These are phyloP conservation scores for Phrynosoma platyrhinos DNA, from an alignment of 2,113 vertebrate genomes.

Conservation along the genomic window DNA sequence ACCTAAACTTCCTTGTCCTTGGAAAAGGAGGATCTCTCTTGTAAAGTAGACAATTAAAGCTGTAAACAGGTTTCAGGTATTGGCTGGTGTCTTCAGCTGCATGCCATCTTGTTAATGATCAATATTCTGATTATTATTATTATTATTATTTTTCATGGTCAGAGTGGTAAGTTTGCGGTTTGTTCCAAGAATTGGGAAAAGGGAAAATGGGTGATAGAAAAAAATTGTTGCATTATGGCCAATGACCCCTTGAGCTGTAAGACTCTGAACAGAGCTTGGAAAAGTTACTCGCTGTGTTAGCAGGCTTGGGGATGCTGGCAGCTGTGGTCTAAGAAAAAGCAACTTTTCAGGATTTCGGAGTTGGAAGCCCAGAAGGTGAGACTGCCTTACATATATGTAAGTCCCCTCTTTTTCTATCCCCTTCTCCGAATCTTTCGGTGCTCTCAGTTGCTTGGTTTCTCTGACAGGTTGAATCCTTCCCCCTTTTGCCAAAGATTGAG, in stretches of 20 bases:
- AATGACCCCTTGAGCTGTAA: no score
- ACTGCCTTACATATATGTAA: no score
- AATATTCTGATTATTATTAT: no score
- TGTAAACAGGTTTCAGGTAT: slow-evolving; percentile 78
- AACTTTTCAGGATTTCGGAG: no score
- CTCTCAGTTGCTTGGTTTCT: not conserved
- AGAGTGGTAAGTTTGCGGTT: not conserved
- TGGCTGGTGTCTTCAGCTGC: slow-evolving; percentile 48
- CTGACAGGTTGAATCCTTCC: not conserved
- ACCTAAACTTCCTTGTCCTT: slow-evolving; percentile 70
- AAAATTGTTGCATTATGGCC: no score
- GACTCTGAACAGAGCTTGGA: no score
- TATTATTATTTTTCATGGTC: no score
- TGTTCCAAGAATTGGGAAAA: slow-evolving; percentile 33
- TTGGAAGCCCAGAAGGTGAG: not conserved
- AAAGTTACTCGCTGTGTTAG: no score
- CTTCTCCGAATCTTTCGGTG: not conserved
- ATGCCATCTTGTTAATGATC: slow-evolving; percentile 60
- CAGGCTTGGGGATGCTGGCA: no score
- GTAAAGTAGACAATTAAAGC: slow-evolving; percentile 79
- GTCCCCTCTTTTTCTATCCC: not conserved
- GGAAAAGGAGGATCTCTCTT: slow-evolving; percentile 73
- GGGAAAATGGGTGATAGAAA: no score
- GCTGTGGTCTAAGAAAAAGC: no score
- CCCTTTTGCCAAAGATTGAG: not conserved